Percentiles rank a stretch among this genome's conserved stretches.
These are phyloP conservation scores for Hypotaenidia okinawae DNA, from an alignment of 2,797 vertebrate species.

Conservation along the genomic window DNA sequence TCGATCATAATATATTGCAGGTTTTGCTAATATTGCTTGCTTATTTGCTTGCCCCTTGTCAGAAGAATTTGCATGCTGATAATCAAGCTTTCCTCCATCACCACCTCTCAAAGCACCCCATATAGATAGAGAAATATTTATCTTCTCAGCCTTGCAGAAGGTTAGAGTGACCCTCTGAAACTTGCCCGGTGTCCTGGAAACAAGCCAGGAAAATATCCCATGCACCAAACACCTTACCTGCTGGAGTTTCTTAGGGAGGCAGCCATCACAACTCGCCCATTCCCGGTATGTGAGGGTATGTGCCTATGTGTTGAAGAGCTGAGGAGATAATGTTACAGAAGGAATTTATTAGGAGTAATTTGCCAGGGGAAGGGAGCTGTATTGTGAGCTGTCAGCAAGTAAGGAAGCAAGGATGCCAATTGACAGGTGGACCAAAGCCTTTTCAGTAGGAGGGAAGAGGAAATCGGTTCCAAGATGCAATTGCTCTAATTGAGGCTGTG, in stretches of 20 bases:
- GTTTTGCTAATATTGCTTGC: neutral
- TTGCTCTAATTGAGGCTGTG: constrained; percentile 76
- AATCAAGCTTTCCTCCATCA: neutral
- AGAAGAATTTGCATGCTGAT: neutral
- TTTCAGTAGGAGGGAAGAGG: constrained; percentile 66
- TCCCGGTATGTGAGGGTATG: neutral
- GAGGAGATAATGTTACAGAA: constrained; percentile 68
- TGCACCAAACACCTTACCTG: neutral
- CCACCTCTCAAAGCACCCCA: neutral
- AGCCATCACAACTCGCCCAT: neutral
- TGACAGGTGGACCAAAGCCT: constrained; percentile 79
- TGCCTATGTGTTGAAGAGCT: neutral
- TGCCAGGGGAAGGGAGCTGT: constrained; percentile 67
- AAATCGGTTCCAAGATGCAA: constrained; percentile 67
- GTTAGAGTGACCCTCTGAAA: neutral
- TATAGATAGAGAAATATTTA: neutral
- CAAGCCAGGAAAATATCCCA: neutral
- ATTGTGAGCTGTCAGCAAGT: constrained; percentile 75
- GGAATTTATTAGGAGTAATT: constrained; percentile 81
- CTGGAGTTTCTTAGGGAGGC: neutral
- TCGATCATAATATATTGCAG: neutral
- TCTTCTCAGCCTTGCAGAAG: neutral
- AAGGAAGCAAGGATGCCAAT: constrained; percentile 80
- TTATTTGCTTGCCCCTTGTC: neutral
- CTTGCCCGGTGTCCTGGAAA: neutral